Evolutionary conservation across 2,888 invertebrate species (phyloP), one percentile per base, ranked within the genome.

Genomic region (Apotomis capreana): DNA sequence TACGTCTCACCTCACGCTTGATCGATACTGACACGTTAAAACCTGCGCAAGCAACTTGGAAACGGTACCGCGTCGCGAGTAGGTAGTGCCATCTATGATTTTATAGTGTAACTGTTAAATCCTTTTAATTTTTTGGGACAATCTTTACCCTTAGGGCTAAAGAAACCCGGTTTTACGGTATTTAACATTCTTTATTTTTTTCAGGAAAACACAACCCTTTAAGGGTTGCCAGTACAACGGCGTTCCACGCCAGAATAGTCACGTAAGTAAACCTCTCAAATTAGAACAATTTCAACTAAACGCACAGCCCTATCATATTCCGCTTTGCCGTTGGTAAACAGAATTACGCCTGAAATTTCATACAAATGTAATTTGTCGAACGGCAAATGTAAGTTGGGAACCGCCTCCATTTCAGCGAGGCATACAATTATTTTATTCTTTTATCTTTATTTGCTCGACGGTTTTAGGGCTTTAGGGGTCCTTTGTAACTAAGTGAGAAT

Each of bases 171-270:
- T n/a, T n/a, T n/a, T n/a, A n/a, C n/a, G n/a, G n/a, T n/a, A n/a
- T n/a, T n/a, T 62, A 58, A 70, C 10, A 26, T 40, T 13, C 12
- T 0, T 44, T 70, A 52, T 71, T 37, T n/a, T 68, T 36, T 58
- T 13, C 68, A 58, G 75, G 76, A 69, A 74, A 76, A 72, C 67
- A 68, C 76, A 75, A 65, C 78, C 81, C 74, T 46, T 37, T 67
- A 67, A 74, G 80, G 80, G 79, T 79, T 74, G 75, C 69, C 71
- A 76, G 70, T 78, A 76, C 75, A 75, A 76, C 80, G 81, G 79
- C 79, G 79, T 76, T 75, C 79, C 65, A 70, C 80, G 76, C 76
- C 79, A 79, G 75, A 75, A 82, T 81, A 80, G 78, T 78, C 79
- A 77, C 81, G 82, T 81, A 69, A 80, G 81, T 79, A 78, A 54